Evolutionary conservation across 2,113 vertebrate genomes (phyloP), one percentile per base, ranked within the genome.

Genomic region (Gopherus flavomarginatus): DNA sequence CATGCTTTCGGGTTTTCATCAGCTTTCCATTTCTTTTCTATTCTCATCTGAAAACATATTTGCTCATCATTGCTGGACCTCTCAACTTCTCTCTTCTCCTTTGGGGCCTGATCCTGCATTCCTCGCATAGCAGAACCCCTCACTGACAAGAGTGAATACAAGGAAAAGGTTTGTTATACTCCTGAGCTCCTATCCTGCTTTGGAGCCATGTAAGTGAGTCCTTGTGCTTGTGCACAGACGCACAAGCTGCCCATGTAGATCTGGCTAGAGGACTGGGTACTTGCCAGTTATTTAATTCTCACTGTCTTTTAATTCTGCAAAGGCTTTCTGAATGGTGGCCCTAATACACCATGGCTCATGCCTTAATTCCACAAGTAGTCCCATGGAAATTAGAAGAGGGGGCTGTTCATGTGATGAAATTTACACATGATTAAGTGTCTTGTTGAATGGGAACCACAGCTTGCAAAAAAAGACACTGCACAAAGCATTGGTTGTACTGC

Each of bases 221-320:
- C 17, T 21, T 56, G 19, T 31, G 13, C 56, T 83, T 14, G 31
- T 47, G 2, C 9, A 56, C 47, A 13, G 3, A 19, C 81, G 35
- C 21, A 81, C 56, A 92, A 49, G n/a, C 9, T 77, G 3, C 12
- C 54, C 19, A 4, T 11, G 3, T 2, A 3, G 59, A 53, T 81
- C 75, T 79, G 93, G 10, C 22, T 78, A 22, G 1, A 56, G 54
- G 85, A 44, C 17, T 9, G 14, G 47, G 53, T 3, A 49, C 42
- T 49, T 77, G 16, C 17, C 81, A 72, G 5, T 8, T 75, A 1
- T 22, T 50, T 49, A 24, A 86, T 69, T 42, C 42, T 78, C 11
- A n/a, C 54, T 65, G 13, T 11, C 4, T 75, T 84, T 56, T 86
- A 86, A 56, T 29, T 19, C 47, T 81, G 11, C 0, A 0, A 38